Evolutionary conservation across 2,113 vertebrate genomes (phyloP), one percentile per base, ranked within the genome.

Genomic region (Antennarius striatus): DNA sequence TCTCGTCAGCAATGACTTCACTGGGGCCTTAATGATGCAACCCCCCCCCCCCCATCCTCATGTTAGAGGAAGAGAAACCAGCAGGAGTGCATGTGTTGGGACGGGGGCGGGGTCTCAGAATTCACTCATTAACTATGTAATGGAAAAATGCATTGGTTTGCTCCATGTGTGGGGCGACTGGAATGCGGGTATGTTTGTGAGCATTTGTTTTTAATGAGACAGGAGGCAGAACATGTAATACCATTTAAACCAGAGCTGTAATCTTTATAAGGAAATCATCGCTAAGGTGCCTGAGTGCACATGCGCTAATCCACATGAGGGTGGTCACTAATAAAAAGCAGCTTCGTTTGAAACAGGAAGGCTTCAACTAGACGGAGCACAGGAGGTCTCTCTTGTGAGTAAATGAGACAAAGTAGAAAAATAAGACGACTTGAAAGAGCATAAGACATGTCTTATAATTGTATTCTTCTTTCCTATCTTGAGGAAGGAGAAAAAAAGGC

Each of bases 61-160:
- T 84, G 87, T 85, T 73, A 80, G 87, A 90, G 81, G 89, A 89
- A 90, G 88, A 81, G 83, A 81, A 88, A 89, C 50, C 91, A 92
- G 89, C 90, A 85, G 86, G 89, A 80, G 88, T 81, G 75, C 59
- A 67, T 56, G 63, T 54, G 71, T 81, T 70, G 12, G 17, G 48
- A 17, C 28, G 62, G 49, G 51, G 32, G 51, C 69, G 58, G 73
- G 60, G 56, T 68, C 58, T 81, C 45, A 50, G 73, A 83, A 88
- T 87, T 71, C 79, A 81, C 82, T 88, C 88, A 92, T 93, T 91
- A 91, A 90, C 83, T 91, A 81, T 89, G 90, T 92, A 86, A 93
- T 93, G 91, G 91, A 93, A 92, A 89, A 92, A 90, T 86, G 82
- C 79, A 82, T 83, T 63, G 32, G 80, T 90, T 81, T 68, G 71